phyloP scores from a whole-genome alignment of 2,888 invertebrate species.

The Petrophora chlorosata region DNA sequence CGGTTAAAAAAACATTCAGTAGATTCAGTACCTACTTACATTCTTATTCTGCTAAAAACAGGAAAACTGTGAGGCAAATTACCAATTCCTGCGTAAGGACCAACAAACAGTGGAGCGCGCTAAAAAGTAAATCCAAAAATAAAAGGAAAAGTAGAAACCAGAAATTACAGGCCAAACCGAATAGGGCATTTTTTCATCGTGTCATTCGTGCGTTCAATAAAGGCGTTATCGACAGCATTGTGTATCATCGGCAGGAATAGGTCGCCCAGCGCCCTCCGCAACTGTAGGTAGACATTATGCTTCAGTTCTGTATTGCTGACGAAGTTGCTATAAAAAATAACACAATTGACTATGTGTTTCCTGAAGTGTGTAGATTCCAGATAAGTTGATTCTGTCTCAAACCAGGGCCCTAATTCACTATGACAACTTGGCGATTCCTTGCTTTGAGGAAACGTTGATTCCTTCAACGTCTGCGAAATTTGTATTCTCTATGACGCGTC shows the following conservation, averaged over 20 bases:
- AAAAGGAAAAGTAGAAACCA: constrained; percentile 17
- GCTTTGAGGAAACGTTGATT: too few relatives aligned
- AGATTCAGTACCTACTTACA: too few relatives aligned
- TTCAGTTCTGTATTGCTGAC: constrained; percentile 19
- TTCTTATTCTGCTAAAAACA: constrained; percentile 19
- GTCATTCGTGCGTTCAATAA: constrained; percentile 24
- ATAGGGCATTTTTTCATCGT: constrained; percentile 24
- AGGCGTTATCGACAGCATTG: constrained; percentile 18
- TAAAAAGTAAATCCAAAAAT: constrained; percentile 13
- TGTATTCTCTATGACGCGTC: too few relatives aligned
- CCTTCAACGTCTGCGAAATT: too few relatives aligned
- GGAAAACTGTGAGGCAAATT: constrained; percentile 18
- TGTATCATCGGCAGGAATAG: constrained; percentile 21
- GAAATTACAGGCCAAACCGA: constrained; percentile 10
- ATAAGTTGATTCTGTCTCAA: too few relatives aligned
- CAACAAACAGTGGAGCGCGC: constrained; percentile 8
- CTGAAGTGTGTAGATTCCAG: too few relatives aligned
- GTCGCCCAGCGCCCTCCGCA: constrained; percentile 11
- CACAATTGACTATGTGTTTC: constrained; percentile 9
- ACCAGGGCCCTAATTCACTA: too few relatives aligned
- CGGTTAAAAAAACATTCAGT: too few relatives aligned
- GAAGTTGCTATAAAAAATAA: constrained; percentile 23
- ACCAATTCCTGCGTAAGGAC: constrained; percentile 13
- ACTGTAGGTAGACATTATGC: constrained; percentile 10
- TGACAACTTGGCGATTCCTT: too few relatives aligned